Evolutionary conservation across 2,797 vertebrate species (phyloP).

Genomic region (Furcifer pardalis): DNA sequence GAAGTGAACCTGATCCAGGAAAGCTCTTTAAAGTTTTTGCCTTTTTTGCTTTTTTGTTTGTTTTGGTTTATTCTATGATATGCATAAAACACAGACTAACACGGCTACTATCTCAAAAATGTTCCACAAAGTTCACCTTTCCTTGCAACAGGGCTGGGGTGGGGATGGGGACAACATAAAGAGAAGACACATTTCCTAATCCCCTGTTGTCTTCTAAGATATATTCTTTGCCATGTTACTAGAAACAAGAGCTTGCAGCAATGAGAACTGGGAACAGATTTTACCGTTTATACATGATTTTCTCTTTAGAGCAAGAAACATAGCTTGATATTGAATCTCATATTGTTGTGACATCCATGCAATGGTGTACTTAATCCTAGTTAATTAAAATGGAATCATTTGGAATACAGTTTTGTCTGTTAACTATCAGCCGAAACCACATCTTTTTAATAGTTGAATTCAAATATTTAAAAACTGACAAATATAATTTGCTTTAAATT

Average conservation of each 20-base stretch:
- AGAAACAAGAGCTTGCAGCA: constrained; percentile 46
- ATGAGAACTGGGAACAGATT: constrained; percentile 11
- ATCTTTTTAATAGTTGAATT: neutral
- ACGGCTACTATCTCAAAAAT: too few species aligned
- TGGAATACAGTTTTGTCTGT: neutral
- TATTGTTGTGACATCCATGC: neutral
- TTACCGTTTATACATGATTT: neutral
- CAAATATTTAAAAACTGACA: neutral
- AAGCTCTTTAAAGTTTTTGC: too few species aligned
- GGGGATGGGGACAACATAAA: neutral
- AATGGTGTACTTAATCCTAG: neutral
- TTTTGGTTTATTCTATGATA: too few species aligned
- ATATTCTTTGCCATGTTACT: constrained; percentile 40
- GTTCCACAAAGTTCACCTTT: neutral
- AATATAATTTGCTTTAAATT: neutral
- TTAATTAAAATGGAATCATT: neutral
- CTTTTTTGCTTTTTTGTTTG: too few species aligned
- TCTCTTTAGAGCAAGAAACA: neutral
- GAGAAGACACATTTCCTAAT: neutral
- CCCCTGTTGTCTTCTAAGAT: neutral
- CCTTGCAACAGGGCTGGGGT: neutral
- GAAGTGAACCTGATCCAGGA: too few species aligned
- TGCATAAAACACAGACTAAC: too few species aligned
- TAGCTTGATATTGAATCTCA: neutral
- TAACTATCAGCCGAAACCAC: neutral